A percentile compares a stretch with the other conserved stretches of the same genome.
Evolutionary conservation across 2,888 invertebrate species (phyloP).

Genomic region (Polymixis flavicincta): DNA sequence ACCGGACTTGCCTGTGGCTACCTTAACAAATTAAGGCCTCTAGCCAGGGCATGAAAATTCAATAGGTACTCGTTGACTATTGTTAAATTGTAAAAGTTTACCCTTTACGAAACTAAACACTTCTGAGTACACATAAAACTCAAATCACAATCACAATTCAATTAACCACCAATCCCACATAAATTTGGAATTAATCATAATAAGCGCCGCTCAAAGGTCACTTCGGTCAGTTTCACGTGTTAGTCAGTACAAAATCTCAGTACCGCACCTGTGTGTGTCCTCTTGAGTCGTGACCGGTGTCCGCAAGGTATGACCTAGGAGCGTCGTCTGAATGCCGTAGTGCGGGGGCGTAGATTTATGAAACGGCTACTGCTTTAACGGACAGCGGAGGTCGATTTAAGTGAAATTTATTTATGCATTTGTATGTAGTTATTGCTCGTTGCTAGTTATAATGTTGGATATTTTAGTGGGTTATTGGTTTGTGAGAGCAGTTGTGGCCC

Average conservation of each 20-base stretch:
- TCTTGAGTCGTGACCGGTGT: conserved; percentile 65
- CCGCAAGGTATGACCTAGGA: conserved; percentile 65
- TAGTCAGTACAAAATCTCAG: conserved; percentile 42
- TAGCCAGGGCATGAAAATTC: neutral
- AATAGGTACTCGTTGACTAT: neutral
- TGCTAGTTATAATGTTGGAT: conserved; percentile 52
- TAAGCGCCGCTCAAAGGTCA: conserved; percentile 56
- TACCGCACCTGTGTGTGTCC: conserved; percentile 61
- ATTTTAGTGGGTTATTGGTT: conserved; percentile 19
- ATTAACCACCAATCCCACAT: conserved; percentile 32
- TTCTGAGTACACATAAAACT: conserved; percentile 12
- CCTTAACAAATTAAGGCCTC: too few species aligned
- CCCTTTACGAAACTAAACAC: neutral
- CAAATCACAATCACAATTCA: conserved; percentile 26
- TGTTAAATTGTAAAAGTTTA: neutral
- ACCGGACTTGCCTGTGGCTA: too few species aligned
- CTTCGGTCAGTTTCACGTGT: conserved; percentile 49
- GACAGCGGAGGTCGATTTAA: conserved; percentile 69
- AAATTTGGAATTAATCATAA: conserved; percentile 52
- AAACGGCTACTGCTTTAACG: conserved; percentile 81
- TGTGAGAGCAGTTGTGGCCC: too few species aligned
- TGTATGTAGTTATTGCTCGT: conserved; percentile 73
- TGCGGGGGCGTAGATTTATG: conserved; percentile 85
- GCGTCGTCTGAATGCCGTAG: conserved; percentile 50
- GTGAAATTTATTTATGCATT: conserved; percentile 78